These are phyloP conservation scores for Pangasius krempfi DNA, from an alignment of 2,797 vertebrate species.

Conservation along the genomic window DNA sequence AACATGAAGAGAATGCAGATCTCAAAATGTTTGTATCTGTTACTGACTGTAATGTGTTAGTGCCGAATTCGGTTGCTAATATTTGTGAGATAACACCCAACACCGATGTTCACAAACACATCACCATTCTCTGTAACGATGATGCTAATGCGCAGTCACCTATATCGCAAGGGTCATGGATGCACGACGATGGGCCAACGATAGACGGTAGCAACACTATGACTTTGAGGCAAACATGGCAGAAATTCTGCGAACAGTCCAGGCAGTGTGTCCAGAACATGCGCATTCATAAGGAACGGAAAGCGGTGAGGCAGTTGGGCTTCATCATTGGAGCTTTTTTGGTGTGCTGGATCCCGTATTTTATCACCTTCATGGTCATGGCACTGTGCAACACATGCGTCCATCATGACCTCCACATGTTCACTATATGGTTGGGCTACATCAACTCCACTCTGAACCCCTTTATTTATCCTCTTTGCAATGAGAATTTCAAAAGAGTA, in stretches of 20 bases:
- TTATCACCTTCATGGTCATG: conserved; percentile 89
- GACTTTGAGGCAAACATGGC: conserved; percentile 84
- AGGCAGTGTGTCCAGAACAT: conserved; percentile 75
- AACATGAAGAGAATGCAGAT: conserved; percentile 61
- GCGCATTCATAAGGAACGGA: conserved; percentile 84
- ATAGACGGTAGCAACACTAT: conserved; percentile 66
- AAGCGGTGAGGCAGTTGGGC: conserved; percentile 92
- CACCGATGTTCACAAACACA: conserved; percentile 75
- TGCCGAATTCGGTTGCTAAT: conserved; percentile 68
- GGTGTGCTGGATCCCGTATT: conserved; percentile 97
- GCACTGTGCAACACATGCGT: conserved; percentile 82
- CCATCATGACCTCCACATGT: conserved; percentile 83
- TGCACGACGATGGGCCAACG: conserved; percentile 49
- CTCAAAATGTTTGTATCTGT: conserved; percentile 67
- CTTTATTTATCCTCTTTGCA: conserved; percentile 95
- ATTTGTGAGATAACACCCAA: conserved; percentile 67
- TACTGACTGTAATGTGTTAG: conserved; percentile 70
- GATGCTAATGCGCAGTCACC: conserved; percentile 56
- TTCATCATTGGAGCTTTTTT: conserved; percentile 92
- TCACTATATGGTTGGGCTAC: conserved; percentile 96
- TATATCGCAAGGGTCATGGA: conserved; percentile 51
- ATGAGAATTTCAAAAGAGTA: conserved; percentile 92
- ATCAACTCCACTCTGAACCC: conserved; percentile 96
- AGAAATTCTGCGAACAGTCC: conserved; percentile 80
- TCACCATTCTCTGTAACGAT: conserved; percentile 64